Evolutionary conservation across 2,797 vertebrate genomes (phyloP).

Genomic region (Acomys russatus): DNA sequence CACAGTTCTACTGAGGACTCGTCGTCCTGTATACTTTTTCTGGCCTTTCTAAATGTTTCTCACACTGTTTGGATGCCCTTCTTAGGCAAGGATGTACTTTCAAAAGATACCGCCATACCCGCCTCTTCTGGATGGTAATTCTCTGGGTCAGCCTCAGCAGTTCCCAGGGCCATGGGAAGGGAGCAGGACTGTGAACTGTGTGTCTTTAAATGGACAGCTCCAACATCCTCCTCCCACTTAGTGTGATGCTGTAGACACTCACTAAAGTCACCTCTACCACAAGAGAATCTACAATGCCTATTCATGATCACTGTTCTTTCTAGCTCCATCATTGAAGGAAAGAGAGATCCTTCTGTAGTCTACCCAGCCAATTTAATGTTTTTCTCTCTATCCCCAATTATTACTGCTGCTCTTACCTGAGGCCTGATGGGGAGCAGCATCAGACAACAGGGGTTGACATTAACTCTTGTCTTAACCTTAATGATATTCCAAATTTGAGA

Average conservation of each 20-base stretch:
- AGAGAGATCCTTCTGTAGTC: constrained; percentile 21
- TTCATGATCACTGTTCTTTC: constrained; percentile 31
- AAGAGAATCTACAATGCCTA: constrained; percentile 63
- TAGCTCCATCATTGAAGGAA: constrained; percentile 56
- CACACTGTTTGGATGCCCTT: background rate
- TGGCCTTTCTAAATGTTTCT: background rate
- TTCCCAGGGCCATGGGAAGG: constrained; percentile 15
- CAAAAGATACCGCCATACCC: background rate
- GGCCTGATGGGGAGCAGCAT: background rate
- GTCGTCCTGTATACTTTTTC: background rate
- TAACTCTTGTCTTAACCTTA: constrained; percentile 20
- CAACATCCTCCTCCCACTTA: constrained; percentile 63
- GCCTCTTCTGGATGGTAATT: constrained; percentile 2
- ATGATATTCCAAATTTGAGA: constrained; percentile 8
- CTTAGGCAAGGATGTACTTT: background rate
- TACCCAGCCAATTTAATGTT: background rate
- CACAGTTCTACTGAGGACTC: background rate
- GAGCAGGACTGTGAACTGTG: constrained; percentile 25
- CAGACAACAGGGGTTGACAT: background rate
- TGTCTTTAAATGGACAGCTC: constrained; percentile 56
- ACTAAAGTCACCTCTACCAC: constrained; percentile 51
- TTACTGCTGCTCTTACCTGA: background rate
- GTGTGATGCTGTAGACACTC: background rate
- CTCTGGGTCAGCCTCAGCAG: constrained; percentile 31
- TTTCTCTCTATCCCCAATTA: background rate